These are phyloP conservation scores for Rhadina sibilatrix DNA, from an alignment of 2,113 vertebrate genomes.

Conservation along the genomic window DNA sequence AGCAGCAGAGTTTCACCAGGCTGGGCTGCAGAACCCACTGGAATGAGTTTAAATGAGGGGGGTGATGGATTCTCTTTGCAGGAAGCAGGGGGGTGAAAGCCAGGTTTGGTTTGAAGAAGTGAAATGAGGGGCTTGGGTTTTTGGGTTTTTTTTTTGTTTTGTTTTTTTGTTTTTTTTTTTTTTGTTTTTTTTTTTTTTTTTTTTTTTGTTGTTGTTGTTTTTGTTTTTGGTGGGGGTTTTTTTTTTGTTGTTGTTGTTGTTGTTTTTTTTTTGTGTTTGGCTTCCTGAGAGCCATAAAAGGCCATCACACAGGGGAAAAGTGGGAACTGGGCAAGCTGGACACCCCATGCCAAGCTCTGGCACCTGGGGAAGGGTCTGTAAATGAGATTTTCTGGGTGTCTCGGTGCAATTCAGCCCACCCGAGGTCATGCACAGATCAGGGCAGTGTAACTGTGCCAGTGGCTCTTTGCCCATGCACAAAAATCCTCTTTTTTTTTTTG, in stretches of 20 bases:
- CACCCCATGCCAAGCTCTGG: neutral
- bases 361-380: neutral
- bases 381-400: neutral
- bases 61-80: neutral
- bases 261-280: neutral
- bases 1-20: neutral
- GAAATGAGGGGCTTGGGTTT: neutral
- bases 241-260: no score
- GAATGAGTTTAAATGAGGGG: neutral
- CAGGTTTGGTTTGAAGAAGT: neutral
- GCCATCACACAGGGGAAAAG: fast-evolving
- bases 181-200: no score
- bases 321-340: fast-evolving
- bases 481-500: neutral
- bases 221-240: no score
- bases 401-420: neutral
- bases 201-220: no score
- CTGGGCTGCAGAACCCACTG: neutral
- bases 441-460: neutral
- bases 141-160: no score
- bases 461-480: neutral
- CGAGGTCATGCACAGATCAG: neutral
- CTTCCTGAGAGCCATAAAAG: neutral
- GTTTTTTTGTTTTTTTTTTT: no score
- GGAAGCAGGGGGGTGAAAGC: neutral